These are phyloP conservation scores for Drosophila recens DNA, from an alignment of 2,888 invertebrate species.

Conservation along the genomic window DNA sequence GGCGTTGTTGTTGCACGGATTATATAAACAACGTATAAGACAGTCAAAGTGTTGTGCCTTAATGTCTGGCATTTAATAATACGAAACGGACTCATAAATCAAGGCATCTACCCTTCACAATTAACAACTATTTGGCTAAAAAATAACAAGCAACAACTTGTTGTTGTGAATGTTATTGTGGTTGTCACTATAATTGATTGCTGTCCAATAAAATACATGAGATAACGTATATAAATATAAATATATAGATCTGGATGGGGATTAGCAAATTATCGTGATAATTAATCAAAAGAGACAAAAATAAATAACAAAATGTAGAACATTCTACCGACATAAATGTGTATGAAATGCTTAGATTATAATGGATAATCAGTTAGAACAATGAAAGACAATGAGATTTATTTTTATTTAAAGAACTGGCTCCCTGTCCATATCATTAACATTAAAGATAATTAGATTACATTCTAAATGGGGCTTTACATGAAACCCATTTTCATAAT, in stretches of 20 bases:
- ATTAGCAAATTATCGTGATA: too few relatives aligned
- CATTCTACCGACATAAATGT: neutral
- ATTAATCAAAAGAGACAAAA: conserved; percentile 4
- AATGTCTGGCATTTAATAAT: conserved; percentile 25
- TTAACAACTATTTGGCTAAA: conserved; percentile 3
- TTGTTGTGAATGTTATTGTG: neutral
- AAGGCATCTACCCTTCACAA: conserved; percentile 9
- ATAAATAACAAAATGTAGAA: neutral
- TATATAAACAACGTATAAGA: conserved; percentile 9
- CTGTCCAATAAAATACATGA: neutral
- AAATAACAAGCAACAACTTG: conserved; percentile 6
- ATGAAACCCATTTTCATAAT: too few relatives aligned
- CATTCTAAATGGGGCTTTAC: too few relatives aligned
- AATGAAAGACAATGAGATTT: neutral
- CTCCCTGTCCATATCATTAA: too few relatives aligned
- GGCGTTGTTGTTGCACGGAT: conserved; percentile 11
- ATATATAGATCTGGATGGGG: neutral
- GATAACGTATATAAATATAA: neutral
- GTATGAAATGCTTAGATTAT: neutral
- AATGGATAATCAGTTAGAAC: neutral
- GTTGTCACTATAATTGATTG: conserved; percentile 25
- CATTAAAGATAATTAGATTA: too few relatives aligned
- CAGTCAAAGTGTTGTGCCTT: conserved; percentile 11
- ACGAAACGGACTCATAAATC: conserved; percentile 25
- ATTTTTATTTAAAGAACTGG: too few relatives aligned